Evolutionary conservation across 2,113 vertebrate genomes (phyloP), one percentile per base, ranked within the genome.

Genomic region (Hippocampus mohnikei): DNA sequence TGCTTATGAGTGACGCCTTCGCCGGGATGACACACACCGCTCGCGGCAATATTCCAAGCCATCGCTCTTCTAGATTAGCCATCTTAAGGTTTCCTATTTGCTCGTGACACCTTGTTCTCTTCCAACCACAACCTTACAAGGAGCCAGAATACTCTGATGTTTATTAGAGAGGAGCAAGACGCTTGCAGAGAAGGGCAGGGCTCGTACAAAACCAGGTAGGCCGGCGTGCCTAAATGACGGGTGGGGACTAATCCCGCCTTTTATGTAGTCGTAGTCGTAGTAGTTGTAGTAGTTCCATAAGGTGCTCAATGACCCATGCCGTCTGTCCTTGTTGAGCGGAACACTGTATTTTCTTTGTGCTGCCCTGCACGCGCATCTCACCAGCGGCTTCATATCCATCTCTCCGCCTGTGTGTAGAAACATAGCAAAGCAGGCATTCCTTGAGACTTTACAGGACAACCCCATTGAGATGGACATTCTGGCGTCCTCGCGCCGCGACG

Each of bases 391-490:
- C 95, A 96, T 95, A 75, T 90, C 87, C 91, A 91, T 98, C 93
- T 98, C 92, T 97, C 93, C 95, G 95, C 94, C 92, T 97, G 93
- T 98, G 93, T 90, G 94, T 98, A 98, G 97, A 99, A 97, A 96
- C 93, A 94, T 98, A 95, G 94, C 95, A 95, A 97, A 98, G 96
- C 97, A 99, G 96, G 91, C 96, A 94, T 96, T 97, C 95, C 95
- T 98, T 95, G 96, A 96, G 95, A 95, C 94, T 94, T 97, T 98
- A 93, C 96, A 98, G 95, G 97, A 98, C 96, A 97, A 97, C 97
- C 92, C 95, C 92, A 98, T 99, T 95, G 97, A 98, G 96, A 98
- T 98, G 97, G 97, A 98, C 94, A 95, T 95, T 92, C 95, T 98
- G 93, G 94, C 95, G 92, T 94, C 95, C 83, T 94, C 95, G 86